Conservation (phyloP, 2,113 vertebrate genomes). For the Columba livia region DNA sequence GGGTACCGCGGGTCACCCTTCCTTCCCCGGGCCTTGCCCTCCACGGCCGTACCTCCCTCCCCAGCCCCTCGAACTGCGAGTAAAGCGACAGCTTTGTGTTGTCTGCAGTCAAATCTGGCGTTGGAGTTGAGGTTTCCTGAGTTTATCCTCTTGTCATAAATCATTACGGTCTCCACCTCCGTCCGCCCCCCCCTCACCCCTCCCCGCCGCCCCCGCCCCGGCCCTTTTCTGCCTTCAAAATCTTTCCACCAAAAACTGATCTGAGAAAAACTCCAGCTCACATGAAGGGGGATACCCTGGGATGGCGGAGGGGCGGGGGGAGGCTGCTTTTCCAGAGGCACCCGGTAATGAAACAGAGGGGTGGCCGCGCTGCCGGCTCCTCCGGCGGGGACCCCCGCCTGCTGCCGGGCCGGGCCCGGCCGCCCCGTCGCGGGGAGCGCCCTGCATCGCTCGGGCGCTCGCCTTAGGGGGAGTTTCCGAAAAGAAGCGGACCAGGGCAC, state of each 20-base stretch:
- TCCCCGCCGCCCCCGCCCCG: not conserved
- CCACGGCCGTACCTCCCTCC: not conserved
- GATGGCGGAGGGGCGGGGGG: not conserved
- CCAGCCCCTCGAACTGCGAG: not conserved
- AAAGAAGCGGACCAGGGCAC: not conserved
- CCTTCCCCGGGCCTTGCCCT: too few species aligned
- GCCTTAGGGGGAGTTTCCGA: not conserved
- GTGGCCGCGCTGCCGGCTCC: not conserved
- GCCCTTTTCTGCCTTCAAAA: not conserved
- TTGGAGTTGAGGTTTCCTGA: conserved; percentile 35
- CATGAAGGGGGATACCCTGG: conserved; percentile 47
- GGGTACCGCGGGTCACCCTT: not conserved
- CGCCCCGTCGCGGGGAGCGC: not conserved
- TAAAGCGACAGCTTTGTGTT: not conserved
- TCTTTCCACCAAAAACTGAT: conserved; percentile 22
- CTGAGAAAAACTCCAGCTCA: conserved; percentile 58
- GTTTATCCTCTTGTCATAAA: conserved; percentile 52
- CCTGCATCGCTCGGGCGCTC: not conserved
- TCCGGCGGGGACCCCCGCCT: not conserved
- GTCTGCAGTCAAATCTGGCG: conserved; percentile 35
- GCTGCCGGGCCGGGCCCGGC: not conserved
- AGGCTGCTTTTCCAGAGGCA: not conserved
- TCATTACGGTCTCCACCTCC: conserved; percentile 21
- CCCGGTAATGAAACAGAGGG: conserved; percentile 14
- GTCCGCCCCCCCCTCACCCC: not conserved